Evolutionary conservation across 1,140 invertebrate species (phyloP).

Genomic region (Ctenoplectra terminalis): DNA sequence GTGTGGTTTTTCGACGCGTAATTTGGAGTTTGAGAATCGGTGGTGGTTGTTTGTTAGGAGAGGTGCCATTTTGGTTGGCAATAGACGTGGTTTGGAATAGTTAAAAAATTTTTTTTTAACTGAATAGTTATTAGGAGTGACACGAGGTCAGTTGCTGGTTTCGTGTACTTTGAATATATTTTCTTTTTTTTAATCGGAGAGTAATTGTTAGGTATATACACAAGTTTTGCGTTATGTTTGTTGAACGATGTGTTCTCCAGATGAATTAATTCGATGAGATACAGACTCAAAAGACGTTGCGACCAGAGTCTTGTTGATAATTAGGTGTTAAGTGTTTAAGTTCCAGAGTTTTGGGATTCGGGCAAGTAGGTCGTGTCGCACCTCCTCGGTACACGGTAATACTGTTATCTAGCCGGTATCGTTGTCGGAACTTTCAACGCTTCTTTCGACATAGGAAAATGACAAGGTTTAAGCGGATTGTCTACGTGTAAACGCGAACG

Average conservation of each 20-base stretch:
- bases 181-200: no score
- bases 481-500: constrained; percentile 20
- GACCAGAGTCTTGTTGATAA: not conserved
- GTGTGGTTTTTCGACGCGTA: not conserved
- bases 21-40: not conserved
- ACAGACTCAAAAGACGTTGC: no score
- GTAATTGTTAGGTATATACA: no score
- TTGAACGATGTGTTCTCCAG: no score
- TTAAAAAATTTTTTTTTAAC: not conserved
- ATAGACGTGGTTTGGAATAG: no score
- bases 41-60: rapidly evolving
- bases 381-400: not conserved
- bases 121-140: not conserved
- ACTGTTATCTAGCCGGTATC: constrained; percentile 1
- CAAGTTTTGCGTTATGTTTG: no score
- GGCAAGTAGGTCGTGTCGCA: not conserved
- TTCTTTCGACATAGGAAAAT: not conserved
- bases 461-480: not conserved
- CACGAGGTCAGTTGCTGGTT: no score
- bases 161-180: no score
- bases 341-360: not conserved
- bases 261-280: no score
- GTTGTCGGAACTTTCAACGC: not conserved
- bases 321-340: not conserved
- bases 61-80: not conserved